Evolutionary conservation across 2,797 vertebrate genomes (phyloP).

Genomic region (Sciaenops ocellatus): DNA sequence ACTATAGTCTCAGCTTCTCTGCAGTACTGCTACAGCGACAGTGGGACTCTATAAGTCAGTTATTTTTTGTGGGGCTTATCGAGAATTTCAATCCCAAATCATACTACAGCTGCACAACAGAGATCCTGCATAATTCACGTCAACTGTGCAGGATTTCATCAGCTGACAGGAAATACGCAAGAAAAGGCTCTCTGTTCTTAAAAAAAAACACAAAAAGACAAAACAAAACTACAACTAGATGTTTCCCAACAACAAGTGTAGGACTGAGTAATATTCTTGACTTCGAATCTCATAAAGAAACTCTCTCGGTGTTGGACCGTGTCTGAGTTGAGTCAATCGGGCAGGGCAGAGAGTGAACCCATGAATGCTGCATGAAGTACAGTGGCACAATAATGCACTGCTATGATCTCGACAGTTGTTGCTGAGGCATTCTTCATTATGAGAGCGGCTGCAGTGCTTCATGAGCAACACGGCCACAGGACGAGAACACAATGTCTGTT

Average conservation of each 20-base stretch:
- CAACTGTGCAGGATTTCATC: constrained; percentile 6
- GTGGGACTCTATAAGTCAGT: not conserved
- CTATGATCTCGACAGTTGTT: constrained; percentile 41
- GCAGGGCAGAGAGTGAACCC: constrained; percentile 28
- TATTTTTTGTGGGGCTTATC: constrained; percentile 16
- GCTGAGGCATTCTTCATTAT: constrained; percentile 41
- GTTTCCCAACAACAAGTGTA: constrained; percentile 10
- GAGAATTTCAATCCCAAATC: constrained; percentile 29
- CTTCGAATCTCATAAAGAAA: constrained; percentile 9
- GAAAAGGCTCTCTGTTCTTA: constrained; percentile 1
- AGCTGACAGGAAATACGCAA: not conserved
- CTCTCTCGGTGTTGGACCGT: not conserved
- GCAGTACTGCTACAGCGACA: constrained; percentile 57
- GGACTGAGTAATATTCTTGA: not conserved
- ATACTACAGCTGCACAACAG: constrained; percentile 14
- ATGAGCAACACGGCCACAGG: not conserved
- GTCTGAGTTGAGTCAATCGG: constrained; percentile 31
- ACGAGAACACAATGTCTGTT: not conserved
- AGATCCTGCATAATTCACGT: constrained; percentile 48
- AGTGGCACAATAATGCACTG: constrained; percentile 49
- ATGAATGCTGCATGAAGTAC: constrained; percentile 65
- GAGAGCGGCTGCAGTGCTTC: constrained; percentile 18
- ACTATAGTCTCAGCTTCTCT: constrained; percentile 42
- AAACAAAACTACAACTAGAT: constrained; percentile 17
- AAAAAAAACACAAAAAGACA: not conserved